phyloP scores from a whole-genome alignment of 2,888 invertebrate genomes.

The Drosophila differens region DNA sequence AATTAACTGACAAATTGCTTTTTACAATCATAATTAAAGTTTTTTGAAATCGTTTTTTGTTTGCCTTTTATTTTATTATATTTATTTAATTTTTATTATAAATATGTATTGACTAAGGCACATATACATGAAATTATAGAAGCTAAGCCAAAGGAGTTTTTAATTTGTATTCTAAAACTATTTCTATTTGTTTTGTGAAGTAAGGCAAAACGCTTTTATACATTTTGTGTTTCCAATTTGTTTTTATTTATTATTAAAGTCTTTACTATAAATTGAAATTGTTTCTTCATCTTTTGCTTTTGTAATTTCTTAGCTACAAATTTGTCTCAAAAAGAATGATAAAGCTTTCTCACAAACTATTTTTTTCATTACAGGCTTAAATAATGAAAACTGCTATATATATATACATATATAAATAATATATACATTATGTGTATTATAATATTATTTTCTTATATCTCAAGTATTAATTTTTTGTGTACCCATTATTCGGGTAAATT shows the following conservation, averaged over 20 bases:
- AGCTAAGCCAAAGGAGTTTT: background rate
- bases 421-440: background rate
- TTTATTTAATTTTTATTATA: background rate
- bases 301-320: background rate
- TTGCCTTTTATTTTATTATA: background rate
- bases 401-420: background rate
- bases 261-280: background rate
- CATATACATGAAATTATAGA: background rate
- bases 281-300: background rate
- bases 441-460: background rate
- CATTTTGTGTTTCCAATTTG: background rate
- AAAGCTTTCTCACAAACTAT: background rate
- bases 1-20: conserved; percentile 17
- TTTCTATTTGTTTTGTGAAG: background rate
- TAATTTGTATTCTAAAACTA: background rate
- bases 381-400: background rate
- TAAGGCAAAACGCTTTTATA: background rate
- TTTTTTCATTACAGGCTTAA: background rate
- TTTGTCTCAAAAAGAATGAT: background rate
- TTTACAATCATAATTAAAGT: background rate
- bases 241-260: background rate
- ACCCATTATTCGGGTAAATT: background rate
- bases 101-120: background rate
- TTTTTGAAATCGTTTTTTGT: background rate
- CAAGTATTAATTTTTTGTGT: background rate